Evolutionary conservation across 1,140 invertebrate species (phyloP).

Genomic region (Dryas iulia): DNA sequence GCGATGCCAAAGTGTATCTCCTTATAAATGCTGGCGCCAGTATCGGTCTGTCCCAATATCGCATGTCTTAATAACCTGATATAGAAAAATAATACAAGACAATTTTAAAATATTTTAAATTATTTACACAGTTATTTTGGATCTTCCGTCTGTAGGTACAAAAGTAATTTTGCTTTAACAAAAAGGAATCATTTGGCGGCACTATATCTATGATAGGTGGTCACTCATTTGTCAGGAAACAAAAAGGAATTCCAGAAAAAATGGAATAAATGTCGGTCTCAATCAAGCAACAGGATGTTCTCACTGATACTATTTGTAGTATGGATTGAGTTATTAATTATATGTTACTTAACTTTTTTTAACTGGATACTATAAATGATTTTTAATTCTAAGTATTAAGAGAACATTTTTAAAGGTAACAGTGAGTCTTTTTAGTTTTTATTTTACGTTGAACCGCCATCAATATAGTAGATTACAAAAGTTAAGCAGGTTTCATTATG

Average conservation of each 20-base stretch:
- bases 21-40: slow-evolving; percentile 31
- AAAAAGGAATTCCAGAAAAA: slow-evolving; percentile 32
- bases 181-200: not conserved
- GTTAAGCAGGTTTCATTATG: not conserved
- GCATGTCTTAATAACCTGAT: slow-evolving; percentile 38
- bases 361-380: not conserved
- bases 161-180: not conserved
- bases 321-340: slow-evolving; percentile 29
- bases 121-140: not conserved
- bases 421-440: not conserved
- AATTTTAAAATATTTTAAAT: slow-evolving; percentile 9
- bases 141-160: not conserved
- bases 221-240: slow-evolving; percentile 40
- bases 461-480: not conserved
- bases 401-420: not conserved
- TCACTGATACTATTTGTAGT: slow-evolving; percentile 26
- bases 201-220: slow-evolving; percentile 21
- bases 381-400: not conserved
- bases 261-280: slow-evolving; percentile 28
- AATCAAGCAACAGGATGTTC: slow-evolving; percentile 28
- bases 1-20: slow-evolving; percentile 21
- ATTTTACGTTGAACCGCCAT: not conserved
- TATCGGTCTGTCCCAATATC: slow-evolving; percentile 29
- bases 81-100: slow-evolving; percentile 19
- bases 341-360: slow-evolving; percentile 19